These are phyloP conservation scores for Scylla paramamosain DNA, from an alignment of 1,140 invertebrate genomes.

Conservation along the genomic window DNA sequence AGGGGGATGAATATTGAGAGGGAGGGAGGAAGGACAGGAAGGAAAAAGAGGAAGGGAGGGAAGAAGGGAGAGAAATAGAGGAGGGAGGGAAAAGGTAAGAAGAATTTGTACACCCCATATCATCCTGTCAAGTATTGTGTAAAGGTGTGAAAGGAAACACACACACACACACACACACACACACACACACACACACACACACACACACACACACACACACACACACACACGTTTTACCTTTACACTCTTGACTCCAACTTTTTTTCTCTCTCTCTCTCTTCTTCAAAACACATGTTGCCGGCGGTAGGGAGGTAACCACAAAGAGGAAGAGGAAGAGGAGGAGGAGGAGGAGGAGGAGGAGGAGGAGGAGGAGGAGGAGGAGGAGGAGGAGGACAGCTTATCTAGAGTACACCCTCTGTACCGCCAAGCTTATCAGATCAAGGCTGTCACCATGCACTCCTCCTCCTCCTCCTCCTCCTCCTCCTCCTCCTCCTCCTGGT, in stretches of 20 bases:
- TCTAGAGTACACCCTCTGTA: not conserved
- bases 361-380: not conserved
- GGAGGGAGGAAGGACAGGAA: not conserved
- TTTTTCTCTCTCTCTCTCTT: not conserved
- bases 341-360: too few species aligned
- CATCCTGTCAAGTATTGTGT: not conserved
- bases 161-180: not conserved
- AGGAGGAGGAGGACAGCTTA: not conserved
- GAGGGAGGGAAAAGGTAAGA: not conserved
- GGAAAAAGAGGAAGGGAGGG: not conserved
- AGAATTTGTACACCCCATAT: not conserved
- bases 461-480: slow-evolving; percentile 1
- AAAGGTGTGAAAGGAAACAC: not conserved
- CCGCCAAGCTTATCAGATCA: not conserved
- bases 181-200: not conserved
- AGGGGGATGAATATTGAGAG: not conserved
- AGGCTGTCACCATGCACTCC: not conserved
- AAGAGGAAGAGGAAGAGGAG: too few species aligned
- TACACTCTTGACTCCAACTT: not conserved
- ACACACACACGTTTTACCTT: not conserved
- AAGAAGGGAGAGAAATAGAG: not conserved
- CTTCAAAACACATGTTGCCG: not conserved
- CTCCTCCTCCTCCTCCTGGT: not conserved
- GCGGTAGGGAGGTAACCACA: not conserved
- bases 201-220: slow-evolving; percentile 13